Evolutionary conservation across 2,113 vertebrate species (phyloP).

Genomic region (Hyperopisus bebe): DNA sequence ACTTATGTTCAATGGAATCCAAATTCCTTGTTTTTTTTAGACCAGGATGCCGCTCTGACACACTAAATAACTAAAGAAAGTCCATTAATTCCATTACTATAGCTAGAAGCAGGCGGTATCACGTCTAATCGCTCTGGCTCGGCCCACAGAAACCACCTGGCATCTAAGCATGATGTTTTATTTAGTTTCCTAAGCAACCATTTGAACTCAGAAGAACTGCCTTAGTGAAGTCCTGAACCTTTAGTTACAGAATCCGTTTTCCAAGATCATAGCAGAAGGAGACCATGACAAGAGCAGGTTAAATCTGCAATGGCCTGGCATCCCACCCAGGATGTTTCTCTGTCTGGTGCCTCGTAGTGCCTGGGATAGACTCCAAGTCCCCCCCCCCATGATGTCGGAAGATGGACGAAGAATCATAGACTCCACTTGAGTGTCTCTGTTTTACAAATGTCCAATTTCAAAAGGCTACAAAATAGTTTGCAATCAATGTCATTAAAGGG

Average conservation of each 20-base stretch:
- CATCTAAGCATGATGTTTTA: constrained; percentile 34
- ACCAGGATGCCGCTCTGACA: background rate
- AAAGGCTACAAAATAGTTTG: background rate
- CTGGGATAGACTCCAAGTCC: background rate
- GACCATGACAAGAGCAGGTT: background rate
- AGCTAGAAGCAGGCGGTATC: constrained; percentile 13
- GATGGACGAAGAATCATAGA: background rate
- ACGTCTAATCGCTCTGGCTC: constrained; percentile 12
- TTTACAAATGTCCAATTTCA: background rate
- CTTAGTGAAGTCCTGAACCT: constrained; percentile 20
- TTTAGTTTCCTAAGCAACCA: constrained; percentile 41
- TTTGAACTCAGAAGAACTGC: constrained; percentile 27
- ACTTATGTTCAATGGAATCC: background rate
- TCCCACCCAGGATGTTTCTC: background rate
- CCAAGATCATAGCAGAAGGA: background rate
- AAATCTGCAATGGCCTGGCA: background rate
- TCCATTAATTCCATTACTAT: background rate
- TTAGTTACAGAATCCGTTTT: background rate
- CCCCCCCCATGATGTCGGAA: background rate
- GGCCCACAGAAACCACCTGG: constrained; percentile 27
- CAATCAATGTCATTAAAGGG: background rate
- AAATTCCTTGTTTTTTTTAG: background rate
- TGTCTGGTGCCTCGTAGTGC: background rate
- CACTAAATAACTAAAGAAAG: background rate
- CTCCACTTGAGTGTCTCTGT: background rate